Base-by-base conservation (phyloP, 2,888 invertebrate genomes). In the Poecilus cupreus region DNA sequence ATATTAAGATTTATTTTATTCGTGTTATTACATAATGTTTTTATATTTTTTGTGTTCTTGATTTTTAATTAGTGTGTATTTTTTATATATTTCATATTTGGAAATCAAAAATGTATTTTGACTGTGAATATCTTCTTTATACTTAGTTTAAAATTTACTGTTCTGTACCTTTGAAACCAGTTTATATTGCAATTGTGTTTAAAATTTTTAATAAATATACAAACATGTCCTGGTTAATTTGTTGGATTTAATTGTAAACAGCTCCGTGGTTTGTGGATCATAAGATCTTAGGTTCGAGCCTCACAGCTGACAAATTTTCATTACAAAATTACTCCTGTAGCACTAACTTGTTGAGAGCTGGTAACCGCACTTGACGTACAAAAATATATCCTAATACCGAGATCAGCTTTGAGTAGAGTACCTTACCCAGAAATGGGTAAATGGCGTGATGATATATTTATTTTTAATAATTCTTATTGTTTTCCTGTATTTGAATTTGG, bases 101-200 rank as follows among this genome's bases (percentile, higher is more conserved):
- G 46, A 72, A 72, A 72, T 72, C 68, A 68, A 32, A 22, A 37
- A 68, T 68, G 10, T 68, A 39, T 68, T 54, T 68, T 68, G 39
- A 39, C 39, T 68, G 68, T 68, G 37, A 68, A 68, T 32, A 39
- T 32, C 18, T 39, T 68, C 43, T 39, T 39, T 68, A 68, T 60
- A 60, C 8, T 3, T 43, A 43, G n/a, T 43, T 43, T n/a, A 43
- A 43, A 60, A 60, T 60, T 60, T 60, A 26, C 24, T 24, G 24
- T 60, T 22, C 24, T n/a, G 20, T 57, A 57, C 26, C 22, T 60
- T 54, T 54, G 22, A 54, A 37, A 37, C 8, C n/a, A 18, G 18
- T 68, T 68, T 68, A 64, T 32, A 37, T 68, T 68, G 32, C 8
- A 3, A 32, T 32, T 32, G 6, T 51, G 18, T 68, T 32, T 37